Percentiles rank a stretch among this genome's conserved stretches.
Conservation (phyloP, 2,113 vertebrate genomes). For the Aramus guarauna region DNA sequence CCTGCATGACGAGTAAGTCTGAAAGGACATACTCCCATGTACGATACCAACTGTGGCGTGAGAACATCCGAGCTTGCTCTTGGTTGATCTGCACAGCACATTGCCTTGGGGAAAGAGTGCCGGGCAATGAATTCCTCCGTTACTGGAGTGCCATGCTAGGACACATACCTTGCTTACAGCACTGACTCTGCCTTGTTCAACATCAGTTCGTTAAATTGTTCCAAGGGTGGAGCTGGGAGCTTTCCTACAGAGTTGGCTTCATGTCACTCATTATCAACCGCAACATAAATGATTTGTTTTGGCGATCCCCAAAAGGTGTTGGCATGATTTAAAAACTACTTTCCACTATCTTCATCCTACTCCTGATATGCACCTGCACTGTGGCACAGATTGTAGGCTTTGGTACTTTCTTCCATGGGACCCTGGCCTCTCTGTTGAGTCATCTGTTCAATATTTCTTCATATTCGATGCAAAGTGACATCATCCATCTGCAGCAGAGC, state of each 20-base stretch:
- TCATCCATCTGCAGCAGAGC: rapidly evolving
- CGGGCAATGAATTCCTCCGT: neutral
- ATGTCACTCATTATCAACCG: neutral
- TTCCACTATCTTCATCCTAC: neutral
- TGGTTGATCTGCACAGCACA: neutral
- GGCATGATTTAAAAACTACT: neutral
- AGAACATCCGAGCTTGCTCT: neutral
- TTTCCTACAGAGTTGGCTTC: neutral
- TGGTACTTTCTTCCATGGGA: neutral
- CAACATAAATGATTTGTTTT: neutral
- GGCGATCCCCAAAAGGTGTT: neutral
- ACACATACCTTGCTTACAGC: neutral
- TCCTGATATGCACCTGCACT: rapidly evolving
- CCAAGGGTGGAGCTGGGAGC: neutral
- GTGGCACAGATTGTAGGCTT: neutral
- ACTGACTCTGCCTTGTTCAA: neutral
- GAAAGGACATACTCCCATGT: neutral
- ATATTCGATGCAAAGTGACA: neutral
- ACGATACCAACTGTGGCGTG: neutral
- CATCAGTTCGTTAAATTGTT: neutral
- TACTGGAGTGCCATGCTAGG: neutral
- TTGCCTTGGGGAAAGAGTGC: neutral
- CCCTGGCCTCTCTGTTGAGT: neutral
- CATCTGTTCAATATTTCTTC: neutral
- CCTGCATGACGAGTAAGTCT: rapidly evolving